Evolutionary conservation across 2,113 vertebrate genomes (phyloP).

Genomic region (Thinocorus orbignyianus): DNA sequence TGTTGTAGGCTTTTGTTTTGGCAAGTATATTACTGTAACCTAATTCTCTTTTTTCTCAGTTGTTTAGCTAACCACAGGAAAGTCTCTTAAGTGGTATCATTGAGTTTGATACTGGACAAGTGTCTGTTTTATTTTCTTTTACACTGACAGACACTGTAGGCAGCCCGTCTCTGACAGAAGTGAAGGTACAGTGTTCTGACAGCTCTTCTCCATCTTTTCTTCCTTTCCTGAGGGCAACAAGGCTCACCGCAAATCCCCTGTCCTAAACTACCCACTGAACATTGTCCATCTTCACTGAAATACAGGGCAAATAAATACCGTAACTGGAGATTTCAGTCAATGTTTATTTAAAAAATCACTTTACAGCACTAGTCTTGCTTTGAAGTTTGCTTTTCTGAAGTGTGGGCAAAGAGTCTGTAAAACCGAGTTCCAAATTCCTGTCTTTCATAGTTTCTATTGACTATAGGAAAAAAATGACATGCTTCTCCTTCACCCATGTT

Average conservation of each 20-base stretch:
- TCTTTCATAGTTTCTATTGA: neutral
- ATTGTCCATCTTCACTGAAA: neutral
- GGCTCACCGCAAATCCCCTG: neutral
- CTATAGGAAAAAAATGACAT: neutral
- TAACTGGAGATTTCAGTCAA: neutral
- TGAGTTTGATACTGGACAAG: neutral
- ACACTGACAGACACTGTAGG: neutral
- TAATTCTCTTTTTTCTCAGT: neutral
- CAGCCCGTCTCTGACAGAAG: neutral
- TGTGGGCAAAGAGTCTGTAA: neutral
- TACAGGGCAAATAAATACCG: neutral
- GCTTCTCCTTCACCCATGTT: neutral
- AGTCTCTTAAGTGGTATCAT: neutral
- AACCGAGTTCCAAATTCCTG: neutral
- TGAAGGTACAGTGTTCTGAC: neutral
- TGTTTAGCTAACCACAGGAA: constrained; percentile 27
- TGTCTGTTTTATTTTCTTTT: constrained; percentile 33
- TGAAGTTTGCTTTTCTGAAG: neutral
- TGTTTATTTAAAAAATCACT: neutral
- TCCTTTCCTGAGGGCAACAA: constrained; percentile 2
- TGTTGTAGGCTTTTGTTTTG: neutral
- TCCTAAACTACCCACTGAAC: neutral
- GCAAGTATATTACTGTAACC: neutral
- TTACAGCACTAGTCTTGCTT: neutral
- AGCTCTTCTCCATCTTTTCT: neutral